These are phyloP conservation scores for Muscicapa comitata DNA, from an alignment of 2,797 vertebrate genomes.

Conservation along the genomic window DNA sequence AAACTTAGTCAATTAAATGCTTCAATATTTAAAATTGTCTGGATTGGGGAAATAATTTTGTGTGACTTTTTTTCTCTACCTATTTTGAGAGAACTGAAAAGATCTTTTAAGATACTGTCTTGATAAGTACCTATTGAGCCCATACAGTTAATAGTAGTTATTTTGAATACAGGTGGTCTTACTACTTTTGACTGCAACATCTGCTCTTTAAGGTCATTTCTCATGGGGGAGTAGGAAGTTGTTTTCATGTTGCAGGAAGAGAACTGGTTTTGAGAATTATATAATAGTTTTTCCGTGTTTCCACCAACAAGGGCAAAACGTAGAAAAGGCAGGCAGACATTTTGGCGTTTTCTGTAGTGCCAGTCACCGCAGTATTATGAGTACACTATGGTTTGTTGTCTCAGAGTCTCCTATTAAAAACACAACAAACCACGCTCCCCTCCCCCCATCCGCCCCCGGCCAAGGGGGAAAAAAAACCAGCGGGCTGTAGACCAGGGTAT, in stretches of 20 bases:
- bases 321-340: not conserved
- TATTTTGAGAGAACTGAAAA: not conserved
- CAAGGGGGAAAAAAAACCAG: not conserved
- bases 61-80: not conserved
- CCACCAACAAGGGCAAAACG: accelerated
- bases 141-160: not conserved
- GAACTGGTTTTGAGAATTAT: not conserved
- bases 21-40: not conserved
- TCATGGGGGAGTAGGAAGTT: not conserved
- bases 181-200: not conserved
- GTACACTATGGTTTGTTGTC: not conserved
- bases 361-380: not conserved
- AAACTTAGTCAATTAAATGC: not conserved
- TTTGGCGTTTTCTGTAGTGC: not conserved
- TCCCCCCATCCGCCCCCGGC: accelerated
- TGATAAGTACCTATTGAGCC: not conserved
- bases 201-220: not conserved
- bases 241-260: not conserved
- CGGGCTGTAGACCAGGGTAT: too few species aligned
- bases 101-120: not conserved
- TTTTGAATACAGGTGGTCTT: not conserved
- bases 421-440: not conserved
- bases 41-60: not conserved
- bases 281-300: accelerated
- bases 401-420: too few species aligned